Evolutionary conservation across 2,113 vertebrate genomes (phyloP).

Genomic region (Crotalus helleri): DNA sequence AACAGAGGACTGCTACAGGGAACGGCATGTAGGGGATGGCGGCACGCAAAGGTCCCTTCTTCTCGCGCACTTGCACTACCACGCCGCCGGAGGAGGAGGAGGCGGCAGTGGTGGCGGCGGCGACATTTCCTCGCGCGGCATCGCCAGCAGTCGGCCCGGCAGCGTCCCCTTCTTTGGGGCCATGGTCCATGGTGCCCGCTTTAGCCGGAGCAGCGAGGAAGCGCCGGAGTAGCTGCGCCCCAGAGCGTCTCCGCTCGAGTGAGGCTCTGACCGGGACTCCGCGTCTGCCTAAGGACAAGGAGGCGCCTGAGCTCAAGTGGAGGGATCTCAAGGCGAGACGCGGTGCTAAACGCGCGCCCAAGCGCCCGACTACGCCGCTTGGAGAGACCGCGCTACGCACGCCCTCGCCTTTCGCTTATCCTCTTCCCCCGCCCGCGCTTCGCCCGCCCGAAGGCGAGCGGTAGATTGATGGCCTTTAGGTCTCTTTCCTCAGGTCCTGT

Average conservation of each 20-base stretch:
- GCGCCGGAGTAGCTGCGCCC: not conserved
- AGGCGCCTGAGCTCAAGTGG: not conserved
- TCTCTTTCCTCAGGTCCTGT: not conserved
- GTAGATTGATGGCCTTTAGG: not conserved
- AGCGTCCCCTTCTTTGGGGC: constrained; percentile 65
- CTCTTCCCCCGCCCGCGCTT: not conserved
- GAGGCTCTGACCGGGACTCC: not conserved
- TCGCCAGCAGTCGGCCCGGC: constrained; percentile 52
- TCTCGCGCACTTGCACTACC: constrained; percentile 94
- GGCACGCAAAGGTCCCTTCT: constrained; percentile 89
- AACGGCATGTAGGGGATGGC: constrained; percentile 97
- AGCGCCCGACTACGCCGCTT: not conserved
- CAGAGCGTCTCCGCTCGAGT: not conserved
- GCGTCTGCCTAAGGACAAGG: not conserved
- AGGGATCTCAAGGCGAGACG: not conserved
- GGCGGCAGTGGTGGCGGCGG: constrained; percentile 54
- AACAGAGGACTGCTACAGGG: constrained; percentile 90
- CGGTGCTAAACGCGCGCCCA: not conserved
- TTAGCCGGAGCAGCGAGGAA: not conserved
- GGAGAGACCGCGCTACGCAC: not conserved
- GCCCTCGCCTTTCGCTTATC: not conserved
- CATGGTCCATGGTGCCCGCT: constrained; percentile 43
- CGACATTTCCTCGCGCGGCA: constrained; percentile 48
- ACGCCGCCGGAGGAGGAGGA: constrained; percentile 81
- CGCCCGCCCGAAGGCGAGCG: not conserved